Evolutionary conservation across 2,797 vertebrate genomes (phyloP).

Genomic region (Leucoraja ocellata): DNA sequence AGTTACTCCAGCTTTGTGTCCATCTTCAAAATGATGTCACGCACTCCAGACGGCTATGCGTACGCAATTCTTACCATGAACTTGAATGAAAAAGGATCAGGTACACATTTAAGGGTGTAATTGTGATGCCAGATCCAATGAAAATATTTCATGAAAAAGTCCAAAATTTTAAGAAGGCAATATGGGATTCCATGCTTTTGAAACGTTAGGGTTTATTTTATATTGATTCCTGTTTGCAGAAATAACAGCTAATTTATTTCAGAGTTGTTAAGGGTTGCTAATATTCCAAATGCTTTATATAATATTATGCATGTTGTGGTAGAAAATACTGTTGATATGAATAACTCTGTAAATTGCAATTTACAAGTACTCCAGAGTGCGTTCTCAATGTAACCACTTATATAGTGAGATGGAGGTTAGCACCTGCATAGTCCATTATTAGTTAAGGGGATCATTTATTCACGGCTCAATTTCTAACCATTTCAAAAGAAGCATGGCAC

Average conservation of each 20-base stretch:
- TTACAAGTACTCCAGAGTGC: conserved; percentile 3
- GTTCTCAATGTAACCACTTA: conserved; percentile 3
- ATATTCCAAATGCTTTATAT: neutral
- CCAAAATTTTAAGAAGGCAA: neutral
- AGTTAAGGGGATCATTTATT: neutral
- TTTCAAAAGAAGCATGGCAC: neutral
- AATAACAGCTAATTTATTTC: neutral
- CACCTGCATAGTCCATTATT: neutral
- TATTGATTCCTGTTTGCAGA: neutral
- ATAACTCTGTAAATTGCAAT: neutral
- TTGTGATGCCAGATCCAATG: neutral
- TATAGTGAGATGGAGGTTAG: neutral
- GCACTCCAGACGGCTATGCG: no score
- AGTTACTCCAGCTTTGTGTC: no score
- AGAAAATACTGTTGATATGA: neutral
- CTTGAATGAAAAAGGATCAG: neutral
- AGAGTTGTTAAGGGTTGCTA: neutral
- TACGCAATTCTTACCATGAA: neutral
- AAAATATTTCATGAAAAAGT: neutral
- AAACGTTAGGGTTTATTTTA: neutral
- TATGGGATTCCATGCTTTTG: neutral
- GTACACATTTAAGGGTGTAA: neutral
- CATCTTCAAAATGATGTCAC: no score
- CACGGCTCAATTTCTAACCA: neutral
- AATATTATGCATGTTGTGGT: neutral